Evolutionary conservation across 2,113 vertebrate species (phyloP), one percentile per base, ranked within the genome.

Genomic region (Passer montanus): DNA sequence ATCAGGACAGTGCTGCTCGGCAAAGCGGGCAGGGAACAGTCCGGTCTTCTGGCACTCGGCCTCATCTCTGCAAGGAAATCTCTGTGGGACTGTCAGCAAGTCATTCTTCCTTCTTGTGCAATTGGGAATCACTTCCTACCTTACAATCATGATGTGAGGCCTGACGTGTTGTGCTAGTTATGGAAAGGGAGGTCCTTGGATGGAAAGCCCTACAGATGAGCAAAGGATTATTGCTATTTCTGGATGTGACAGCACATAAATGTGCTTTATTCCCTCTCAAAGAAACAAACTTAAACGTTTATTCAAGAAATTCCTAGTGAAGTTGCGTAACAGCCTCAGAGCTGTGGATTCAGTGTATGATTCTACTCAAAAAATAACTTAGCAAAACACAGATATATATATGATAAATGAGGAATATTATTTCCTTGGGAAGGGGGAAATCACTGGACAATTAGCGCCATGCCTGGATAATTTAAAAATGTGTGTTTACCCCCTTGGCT

Each of bases 181-280:
- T 74, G 85, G 75, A 85, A 49, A 16, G 49, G 63, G 83, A 91
- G 72, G 60, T 63, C 55, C 85, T 93, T 89, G 85, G 82, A 77
- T 67, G 72, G 72, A 91, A 88, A 73, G 79, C 84, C 79, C 56
- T 75, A 94, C 49, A 78, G 92, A 88, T 41, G 92, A 94, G 92
- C 92, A 94, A 96, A 94, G 69, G 90, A 75, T 94, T 95, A 56
- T 73, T 84, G 73, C 60, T 89, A 31, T 92, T 96, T 89, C 56
- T 92, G 76, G 56, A 86, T 59, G 60, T 92, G 60, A 78, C 64
- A 78, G n/a, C 64, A 72, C 87, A 49, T 81, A 72, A 94, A 88
- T 64, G 52, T 87, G 63, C 78, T 87, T 87, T 91, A 83, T 83
- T 80, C 60, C 85, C 44, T 85, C 79, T 84, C 76, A 89, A 15